Evolutionary conservation across 2,888 invertebrate genomes (phyloP).

Genomic region (Drosophila kanekoi): DNA sequence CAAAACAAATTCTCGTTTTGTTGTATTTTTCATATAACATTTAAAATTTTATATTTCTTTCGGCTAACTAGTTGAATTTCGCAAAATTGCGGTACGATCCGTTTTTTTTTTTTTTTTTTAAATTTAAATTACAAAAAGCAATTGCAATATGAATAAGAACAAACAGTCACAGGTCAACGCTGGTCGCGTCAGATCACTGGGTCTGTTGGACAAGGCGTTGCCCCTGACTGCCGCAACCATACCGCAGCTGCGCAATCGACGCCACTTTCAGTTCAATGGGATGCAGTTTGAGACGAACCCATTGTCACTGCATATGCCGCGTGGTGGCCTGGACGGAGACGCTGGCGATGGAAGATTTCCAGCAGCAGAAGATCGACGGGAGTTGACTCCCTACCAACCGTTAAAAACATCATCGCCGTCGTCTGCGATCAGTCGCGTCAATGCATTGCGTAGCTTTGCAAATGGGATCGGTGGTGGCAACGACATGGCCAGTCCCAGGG

Average conservation of each 20-base stretch:
- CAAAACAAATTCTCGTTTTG: slow-evolving; percentile 16
- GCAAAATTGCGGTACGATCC: slow-evolving; percentile 17
- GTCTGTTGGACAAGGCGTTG: slow-evolving; percentile 39
- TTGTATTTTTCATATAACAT: slow-evolving; percentile 11
- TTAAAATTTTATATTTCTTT: slow-evolving; percentile 22
- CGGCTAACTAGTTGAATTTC: slow-evolving; percentile 19
- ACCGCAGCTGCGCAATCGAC: slow-evolving; percentile 39
- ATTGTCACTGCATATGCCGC: background rate
- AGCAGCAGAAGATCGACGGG: background rate
- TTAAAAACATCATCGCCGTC: background rate
- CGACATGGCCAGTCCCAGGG: background rate
- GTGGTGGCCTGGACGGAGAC: slow-evolving; percentile 5
- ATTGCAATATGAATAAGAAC: slow-evolving; percentile 18
- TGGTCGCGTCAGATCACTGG: slow-evolving; percentile 17
- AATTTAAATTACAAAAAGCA: background rate
- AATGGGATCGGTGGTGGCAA: background rate
- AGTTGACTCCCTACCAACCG: background rate
- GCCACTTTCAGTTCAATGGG: slow-evolving; percentile 53
- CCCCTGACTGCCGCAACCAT: slow-evolving; percentile 35
- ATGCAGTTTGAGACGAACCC: slow-evolving; percentile 46
- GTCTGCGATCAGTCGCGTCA: background rate
- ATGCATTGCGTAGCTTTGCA: background rate
- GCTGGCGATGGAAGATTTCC: slow-evolving; percentile 31
- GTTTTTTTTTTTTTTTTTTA: background rate
- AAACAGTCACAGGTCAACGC: background rate